phyloP scores from a whole-genome alignment of 1,140 invertebrate genomes.

The Teleopsis dalmanni region DNA sequence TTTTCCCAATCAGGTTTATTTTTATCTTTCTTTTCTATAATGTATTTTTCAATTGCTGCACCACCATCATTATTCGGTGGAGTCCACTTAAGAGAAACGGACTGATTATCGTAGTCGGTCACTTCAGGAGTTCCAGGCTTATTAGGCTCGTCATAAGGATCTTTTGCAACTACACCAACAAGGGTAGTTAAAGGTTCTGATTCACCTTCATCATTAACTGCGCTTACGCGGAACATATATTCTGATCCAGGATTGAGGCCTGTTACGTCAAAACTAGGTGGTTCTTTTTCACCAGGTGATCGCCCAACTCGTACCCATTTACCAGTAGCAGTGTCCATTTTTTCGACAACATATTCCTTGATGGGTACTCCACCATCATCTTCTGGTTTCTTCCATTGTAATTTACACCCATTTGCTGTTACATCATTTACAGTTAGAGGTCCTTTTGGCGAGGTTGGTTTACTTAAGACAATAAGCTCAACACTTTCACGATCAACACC shows the following conservation, averaged over 20 bases:
- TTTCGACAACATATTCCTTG: conserved; percentile 91
- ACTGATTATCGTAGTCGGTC: conserved; percentile 87
- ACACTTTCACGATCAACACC: conserved; percentile 84
- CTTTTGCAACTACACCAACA: conserved; percentile 81
- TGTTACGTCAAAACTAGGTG: conserved; percentile 79
- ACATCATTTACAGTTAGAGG: conserved; percentile 82
- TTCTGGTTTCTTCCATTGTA: conserved; percentile 85
- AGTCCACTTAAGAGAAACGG: conserved; percentile 89
- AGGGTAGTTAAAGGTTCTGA: conserved; percentile 87
- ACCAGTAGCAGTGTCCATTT: conserved; percentile 82
- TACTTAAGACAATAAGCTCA: conserved; percentile 83
- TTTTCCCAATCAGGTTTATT: conserved; percentile 86
- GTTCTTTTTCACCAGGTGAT: conserved; percentile 58
- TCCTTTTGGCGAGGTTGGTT: conserved; percentile 78
- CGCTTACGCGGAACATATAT: conserved; percentile 94
- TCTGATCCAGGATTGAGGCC: conserved; percentile 81
- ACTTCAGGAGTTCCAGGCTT: conserved; percentile 88
- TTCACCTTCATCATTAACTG: conserved; percentile 92
- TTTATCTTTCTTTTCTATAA: conserved; percentile 95
- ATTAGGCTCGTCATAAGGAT: conserved; percentile 85
- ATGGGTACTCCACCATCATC: conserved; percentile 91
- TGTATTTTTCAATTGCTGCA: conserved; percentile 90
- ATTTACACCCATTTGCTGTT: conserved; percentile 76
- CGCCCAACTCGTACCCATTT: conserved; percentile 83
- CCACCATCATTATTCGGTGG: conserved; percentile 89